Evolutionary conservation across 2,113 vertebrate genomes (phyloP), one percentile per base, ranked within the genome.

Genomic region (Odontophorus gujanensis): DNA sequence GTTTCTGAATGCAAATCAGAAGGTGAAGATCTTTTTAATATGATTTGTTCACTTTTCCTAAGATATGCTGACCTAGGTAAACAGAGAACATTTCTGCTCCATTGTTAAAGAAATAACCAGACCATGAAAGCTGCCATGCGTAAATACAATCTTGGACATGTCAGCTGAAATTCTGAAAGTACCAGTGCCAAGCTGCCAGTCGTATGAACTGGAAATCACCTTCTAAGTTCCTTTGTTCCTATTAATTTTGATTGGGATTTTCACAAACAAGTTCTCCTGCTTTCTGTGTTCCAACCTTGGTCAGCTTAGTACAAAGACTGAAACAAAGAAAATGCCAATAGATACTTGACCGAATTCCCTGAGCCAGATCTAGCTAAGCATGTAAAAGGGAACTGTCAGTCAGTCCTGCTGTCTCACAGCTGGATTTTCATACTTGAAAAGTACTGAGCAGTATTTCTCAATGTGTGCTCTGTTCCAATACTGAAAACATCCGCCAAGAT

Each of bases 81-180:
- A 84, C 8, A 79, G 66, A 85, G 85, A 89, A 22, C 6, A 26
- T 57, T 86, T 92, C 94, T 78, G 22, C 26, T 90, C n/a, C 43
- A 26, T 86, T 95, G 87, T 92, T 92, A 67, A 91, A 86, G 89
- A 78, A 95, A 88, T 81, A 88, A 25, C 26, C 26, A 81, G 69
- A 40, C 63, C 69, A 53, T 65, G 80, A 67, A 92, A 91, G 75
- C 87, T 93, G 89, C 82, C 78, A 80, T 71, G 89, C 3, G 0
- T 81, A 85, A 87, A 85, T 77, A 40, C 28, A 28, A 91, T 91
- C 85, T 83, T 91, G 79, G 87, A 91, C 57, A 15, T 47, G 68
- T 85, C 66, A 77, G 79, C 85, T 90, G 82, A 90, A 91, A 88
- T 91, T 81, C n/a, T 88, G 85, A 83, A 92, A 95, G 88, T 74